Base-by-base conservation (phyloP, 2,888 invertebrate species). In the Parasteatoda lunata region DNA sequence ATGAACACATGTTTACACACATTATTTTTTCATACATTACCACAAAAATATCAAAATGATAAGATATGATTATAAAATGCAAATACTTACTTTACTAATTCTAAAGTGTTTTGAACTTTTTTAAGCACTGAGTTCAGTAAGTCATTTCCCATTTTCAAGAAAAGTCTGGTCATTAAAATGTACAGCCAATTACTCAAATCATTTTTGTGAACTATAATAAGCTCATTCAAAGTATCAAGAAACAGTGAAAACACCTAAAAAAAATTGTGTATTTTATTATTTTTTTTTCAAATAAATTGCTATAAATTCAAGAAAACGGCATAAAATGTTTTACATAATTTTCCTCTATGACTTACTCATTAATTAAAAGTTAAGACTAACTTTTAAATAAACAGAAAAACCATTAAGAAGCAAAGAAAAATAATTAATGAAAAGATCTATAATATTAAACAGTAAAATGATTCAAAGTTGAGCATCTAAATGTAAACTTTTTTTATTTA, bases 161-260 rank as follows among this genome's bases (percentile, higher is more conserved):
- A 95, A 15, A 95, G 94, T 91, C 97, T 94, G 84, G 96, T 96
- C 91, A 98, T 94, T 77, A 99, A 93, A 90, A 97, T 95, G 91
- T 97, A 97, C 3, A 99, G 94, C 97, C 98, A 98, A 91, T 97
- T 97, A 90, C 96, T 95, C 77, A 99, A 93, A 91, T 98, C 97
- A 89, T 94, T 94, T 91, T 95, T 95, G 92, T 99, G 97, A 65
- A 95, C 94, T 88, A 95, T 93, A 80, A 99, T 95, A 90, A 98
- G 93, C 91, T 98, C 98, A 91, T 96, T 96, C 66, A 99, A 94
- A 0, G 97, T 96, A 91, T 99, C 99, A 91, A 98, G 93, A 92
- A 98, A 97, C 88, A 98, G 93, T 73, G 96, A 96, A 93, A 98
- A 96, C 90, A 98, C 97, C 93, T 93, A 89, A 0, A 88, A 87